Conservation (phyloP, 64 coral and sea anemone genomes). For the Orbicella faveolata region DNA sequence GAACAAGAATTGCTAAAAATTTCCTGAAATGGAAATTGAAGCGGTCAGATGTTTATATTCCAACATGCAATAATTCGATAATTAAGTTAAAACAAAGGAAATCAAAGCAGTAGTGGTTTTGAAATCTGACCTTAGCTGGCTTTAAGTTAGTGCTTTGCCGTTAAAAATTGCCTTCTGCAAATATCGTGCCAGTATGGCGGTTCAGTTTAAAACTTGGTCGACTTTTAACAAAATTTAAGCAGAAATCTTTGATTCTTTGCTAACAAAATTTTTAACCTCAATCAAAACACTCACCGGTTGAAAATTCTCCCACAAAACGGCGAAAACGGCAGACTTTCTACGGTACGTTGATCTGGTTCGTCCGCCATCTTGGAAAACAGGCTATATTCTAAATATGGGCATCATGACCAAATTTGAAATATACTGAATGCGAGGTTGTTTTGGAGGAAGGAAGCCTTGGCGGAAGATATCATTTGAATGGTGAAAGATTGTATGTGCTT, state of each 20-base stretch:
- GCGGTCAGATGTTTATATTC: background rate
- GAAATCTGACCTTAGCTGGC: too few species aligned
- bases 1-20: slow-evolving; percentile 44
- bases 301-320: background rate
- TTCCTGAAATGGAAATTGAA: slow-evolving; percentile 32
- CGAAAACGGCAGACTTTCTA: background rate
- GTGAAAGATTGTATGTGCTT: background rate
- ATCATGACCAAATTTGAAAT: slow-evolving; percentile 67
- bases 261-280: background rate
- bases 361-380: slow-evolving; percentile 67
- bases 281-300: slow-evolving; percentile 4
- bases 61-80: too few species aligned
- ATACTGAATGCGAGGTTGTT: background rate
- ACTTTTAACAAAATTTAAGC: too few species aligned
- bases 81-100: too few species aligned
- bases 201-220: too few species aligned
- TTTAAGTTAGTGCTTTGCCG: too few species aligned
- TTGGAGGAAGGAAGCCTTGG: background rate
- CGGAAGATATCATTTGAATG: background rate
- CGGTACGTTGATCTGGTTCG: background rate
- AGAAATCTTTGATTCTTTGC: too few species aligned
- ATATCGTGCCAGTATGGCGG: too few species aligned
- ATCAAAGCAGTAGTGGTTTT: too few species aligned
- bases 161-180: too few species aligned
- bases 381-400: slow-evolving; percentile 35